Base-by-base conservation (phyloP, 2,888 invertebrate species). In the Oxytorus armatus region DNA sequence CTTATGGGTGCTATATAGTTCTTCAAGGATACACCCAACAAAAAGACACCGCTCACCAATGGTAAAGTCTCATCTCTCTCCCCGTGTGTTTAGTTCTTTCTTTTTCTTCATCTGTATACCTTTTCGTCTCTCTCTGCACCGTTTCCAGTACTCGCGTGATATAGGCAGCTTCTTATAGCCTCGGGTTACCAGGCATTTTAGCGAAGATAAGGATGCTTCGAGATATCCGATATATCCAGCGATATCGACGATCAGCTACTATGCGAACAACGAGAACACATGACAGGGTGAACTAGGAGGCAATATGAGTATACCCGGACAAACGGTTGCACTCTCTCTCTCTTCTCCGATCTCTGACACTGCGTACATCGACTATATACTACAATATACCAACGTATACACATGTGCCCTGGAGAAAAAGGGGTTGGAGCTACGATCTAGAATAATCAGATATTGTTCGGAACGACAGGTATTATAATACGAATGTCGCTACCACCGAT, bases 201-300 rank as follows among this genome's bases (percentile, higher is more conserved):
- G 18, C 61, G 0, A 18, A 77, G 76, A 73, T 82, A 79, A 82
- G 76, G 68, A 69, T 68, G 77, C 81, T 59, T 65, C 68, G 44
- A 81, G 81, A 74, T 81, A 77, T 77, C 44, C 81, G 81, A 81
- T 81, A 77, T 77, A 77, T 73, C 23, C 44, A n/a, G 10, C 42
- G 81, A 81, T 81, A 81, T 69, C 69, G 65, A 70, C 73, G 63
- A 81, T 77, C 77, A 57, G 77, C 81, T 81, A 81, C 77, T 59
- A 77, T 69, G 69, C 57, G 51, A 74, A 69, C 73, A 74, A 74
- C 65, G 65, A 74, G 55, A 69, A 49, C 42, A 61, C 25, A 29
- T n/a, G 23, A 36, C 16, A 25, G 66, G 11, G 44, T 21, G 33
- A 33, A n/a, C n/a, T n/a, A n/a, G n/a, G n/a, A 76, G 74, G 39